Base-by-base conservation (phyloP, 2,797 vertebrate species). In the Epinephelus malabaricus region DNA sequence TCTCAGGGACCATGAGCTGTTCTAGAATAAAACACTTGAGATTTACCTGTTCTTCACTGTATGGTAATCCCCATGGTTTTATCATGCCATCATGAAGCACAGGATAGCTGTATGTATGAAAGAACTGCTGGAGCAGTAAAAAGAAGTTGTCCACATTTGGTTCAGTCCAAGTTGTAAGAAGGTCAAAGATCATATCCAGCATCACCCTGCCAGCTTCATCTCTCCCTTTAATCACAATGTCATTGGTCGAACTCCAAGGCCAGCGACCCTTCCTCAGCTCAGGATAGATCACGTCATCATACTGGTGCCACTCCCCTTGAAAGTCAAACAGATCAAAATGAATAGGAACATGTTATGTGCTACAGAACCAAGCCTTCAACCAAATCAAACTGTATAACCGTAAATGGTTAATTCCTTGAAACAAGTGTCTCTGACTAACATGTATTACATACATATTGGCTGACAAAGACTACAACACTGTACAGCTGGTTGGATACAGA, bases 291-390 rank as follows among this genome's bases (percentile, higher is more conserved):
- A 79, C 17, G 50, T 89, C 87, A 49, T 89, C 87, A 60, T 81
- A 89, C 40, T 89, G 87, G 69, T 87, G 87, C 87, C 87, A 89
- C 21, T 82, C 78, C 3, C 78, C 87, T 86, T 59, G 8, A 34
- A 72, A 65, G 17, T 70, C 6, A 13, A 70, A 67, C 0, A 72
- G 0, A 8, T 56, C 2, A 71, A 15, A 58, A 64, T 27, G 0
- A 34, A 51, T 47, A 19, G 5, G 27, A 6, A 49, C n/a, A 2
- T 4, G 0, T 18, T 50, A 46, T 17, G 18, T 56, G 25, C 18
- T 30, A 21, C 7, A 19, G 5, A 47, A 47, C 11, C 27, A 3
- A 64, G 11, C 23, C 19, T 49, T 49, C n/a, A 34, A 50, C 12
- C 12, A 64, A 49, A 49, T 49, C 18, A 49, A 49, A 49, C 46